These are phyloP conservation scores for Drosophila neocordata DNA, from an alignment of 1,140 invertebrate species.

Conservation along the genomic window DNA sequence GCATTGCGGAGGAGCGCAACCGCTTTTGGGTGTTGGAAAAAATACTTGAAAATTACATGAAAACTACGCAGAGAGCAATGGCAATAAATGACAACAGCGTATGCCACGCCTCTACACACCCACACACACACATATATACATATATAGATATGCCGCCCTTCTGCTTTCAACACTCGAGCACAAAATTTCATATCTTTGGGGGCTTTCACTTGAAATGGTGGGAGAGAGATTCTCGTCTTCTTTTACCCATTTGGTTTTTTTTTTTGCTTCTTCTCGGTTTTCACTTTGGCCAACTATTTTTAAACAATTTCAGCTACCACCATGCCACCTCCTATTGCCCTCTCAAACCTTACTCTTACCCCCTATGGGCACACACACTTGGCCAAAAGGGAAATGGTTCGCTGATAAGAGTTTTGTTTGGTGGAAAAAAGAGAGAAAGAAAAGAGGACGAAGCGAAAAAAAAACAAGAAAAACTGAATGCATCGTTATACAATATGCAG, in stretches of 20 bases:
- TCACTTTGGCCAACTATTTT: constrained; percentile 60
- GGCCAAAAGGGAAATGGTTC: constrained; percentile 58
- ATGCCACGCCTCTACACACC: constrained; percentile 26
- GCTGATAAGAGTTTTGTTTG: constrained; percentile 67
- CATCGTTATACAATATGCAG: constrained; percentile 62
- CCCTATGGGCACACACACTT: constrained; percentile 30
- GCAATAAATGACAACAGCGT: constrained; percentile 61
- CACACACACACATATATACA: constrained; percentile 6
- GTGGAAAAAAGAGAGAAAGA: constrained; percentile 40
- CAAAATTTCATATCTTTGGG: constrained; percentile 64
- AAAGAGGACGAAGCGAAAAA: neutral
- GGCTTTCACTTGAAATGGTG: constrained; percentile 41
- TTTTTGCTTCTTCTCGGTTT: constrained; percentile 54
- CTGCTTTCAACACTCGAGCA: constrained; percentile 42
- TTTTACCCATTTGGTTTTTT: no score
- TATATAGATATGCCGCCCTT: neutral
- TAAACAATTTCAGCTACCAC: constrained; percentile 61
- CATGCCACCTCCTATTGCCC: neutral
- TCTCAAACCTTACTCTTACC: constrained; percentile 11
- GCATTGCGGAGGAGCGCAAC: constrained; percentile 42
- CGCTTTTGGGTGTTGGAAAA: constrained; percentile 46
- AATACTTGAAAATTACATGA: constrained; percentile 68
- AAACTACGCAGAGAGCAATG: constrained; percentile 62
- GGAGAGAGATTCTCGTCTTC: neutral
- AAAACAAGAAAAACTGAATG: constrained; percentile 25